Evolutionary conservation across 2,888 invertebrate genomes (phyloP).

Genomic region (Baronia brevicornis): DNA sequence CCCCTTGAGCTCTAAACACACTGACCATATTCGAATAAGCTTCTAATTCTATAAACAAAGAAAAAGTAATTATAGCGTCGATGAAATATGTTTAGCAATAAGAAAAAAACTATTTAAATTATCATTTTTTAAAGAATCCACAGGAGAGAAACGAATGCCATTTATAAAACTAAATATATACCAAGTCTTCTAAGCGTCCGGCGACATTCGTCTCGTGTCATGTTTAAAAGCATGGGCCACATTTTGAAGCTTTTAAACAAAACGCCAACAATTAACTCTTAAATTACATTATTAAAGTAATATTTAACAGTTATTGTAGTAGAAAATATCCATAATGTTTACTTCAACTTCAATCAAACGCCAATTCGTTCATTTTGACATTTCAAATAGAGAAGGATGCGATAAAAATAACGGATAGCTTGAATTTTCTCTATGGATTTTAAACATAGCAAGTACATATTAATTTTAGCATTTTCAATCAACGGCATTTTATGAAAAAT

Average conservation of each 20-base stretch:
- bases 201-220: conserved; percentile 92
- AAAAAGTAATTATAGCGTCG: conserved; percentile 29
- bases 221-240: conserved; percentile 85
- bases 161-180: conserved; percentile 74
- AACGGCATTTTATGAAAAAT: too few species aligned
- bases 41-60: conserved; percentile 85
- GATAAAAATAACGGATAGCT: conserved; percentile 39
- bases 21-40: conserved; percentile 93
- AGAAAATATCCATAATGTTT: conserved; percentile 76
- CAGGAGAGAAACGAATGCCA: conserved; percentile 74
- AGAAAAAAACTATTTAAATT: too few species aligned
- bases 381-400: conserved; percentile 44
- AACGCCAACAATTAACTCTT: conserved; percentile 44
- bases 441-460: conserved; percentile 27
- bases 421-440: conserved; percentile 49
- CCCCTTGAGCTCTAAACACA: conserved; percentile 94
- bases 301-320: conserved; percentile 66
- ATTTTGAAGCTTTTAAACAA: conserved; percentile 48
- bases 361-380: conserved; percentile 74
- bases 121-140: conserved; percentile 52
- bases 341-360: conserved; percentile 77
- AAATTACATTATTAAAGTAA: conserved; percentile 59
- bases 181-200: conserved; percentile 90
- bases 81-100: too few species aligned
- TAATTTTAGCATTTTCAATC: conserved; percentile 2